Conservation (phyloP, 2,113 vertebrate species). For the Ardeotis arabs region DNA sequence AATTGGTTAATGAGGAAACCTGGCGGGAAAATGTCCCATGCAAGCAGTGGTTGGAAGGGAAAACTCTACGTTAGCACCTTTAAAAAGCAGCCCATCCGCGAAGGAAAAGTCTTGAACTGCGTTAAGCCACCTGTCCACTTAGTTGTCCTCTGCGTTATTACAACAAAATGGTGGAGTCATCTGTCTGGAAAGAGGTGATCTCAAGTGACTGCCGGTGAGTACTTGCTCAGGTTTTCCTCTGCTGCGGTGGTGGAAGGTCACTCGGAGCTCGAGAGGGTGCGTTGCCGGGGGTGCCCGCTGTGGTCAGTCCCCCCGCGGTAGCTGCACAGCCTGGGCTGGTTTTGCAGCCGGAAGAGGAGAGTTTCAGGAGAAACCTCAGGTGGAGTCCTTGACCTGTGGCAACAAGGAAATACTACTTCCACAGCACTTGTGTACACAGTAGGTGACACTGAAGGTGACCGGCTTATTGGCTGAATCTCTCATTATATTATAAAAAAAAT, state of each 20-base stretch:
- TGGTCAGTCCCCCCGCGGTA: fast-evolving
- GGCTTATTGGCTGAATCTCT: not conserved
- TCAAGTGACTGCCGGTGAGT: fast-evolving
- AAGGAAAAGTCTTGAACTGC: not conserved
- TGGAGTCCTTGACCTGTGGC: not conserved
- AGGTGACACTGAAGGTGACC: not conserved
- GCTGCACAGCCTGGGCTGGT: not conserved
- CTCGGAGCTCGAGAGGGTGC: fast-evolving
- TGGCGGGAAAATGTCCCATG: not conserved
- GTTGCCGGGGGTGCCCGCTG: not conserved
- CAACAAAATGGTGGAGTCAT: fast-evolving
- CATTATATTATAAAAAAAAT: not conserved
- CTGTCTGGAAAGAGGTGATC: not conserved
- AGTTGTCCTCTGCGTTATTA: fast-evolving
- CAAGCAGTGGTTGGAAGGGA: no score
- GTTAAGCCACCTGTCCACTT: not conserved
- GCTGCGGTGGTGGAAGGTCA: fast-evolving
- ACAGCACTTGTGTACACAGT: not conserved
- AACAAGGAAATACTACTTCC: slow-evolving; percentile 7
- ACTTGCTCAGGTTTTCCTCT: fast-evolving
- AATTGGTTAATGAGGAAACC: not conserved
- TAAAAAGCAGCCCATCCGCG: not conserved
- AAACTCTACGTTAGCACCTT: fast-evolving
- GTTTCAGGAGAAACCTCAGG: not conserved
- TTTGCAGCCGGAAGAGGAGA: not conserved